These are phyloP conservation scores for Potamilus streckersoni DNA, from an alignment of 1,140 invertebrate genomes.

Conservation along the genomic window DNA sequence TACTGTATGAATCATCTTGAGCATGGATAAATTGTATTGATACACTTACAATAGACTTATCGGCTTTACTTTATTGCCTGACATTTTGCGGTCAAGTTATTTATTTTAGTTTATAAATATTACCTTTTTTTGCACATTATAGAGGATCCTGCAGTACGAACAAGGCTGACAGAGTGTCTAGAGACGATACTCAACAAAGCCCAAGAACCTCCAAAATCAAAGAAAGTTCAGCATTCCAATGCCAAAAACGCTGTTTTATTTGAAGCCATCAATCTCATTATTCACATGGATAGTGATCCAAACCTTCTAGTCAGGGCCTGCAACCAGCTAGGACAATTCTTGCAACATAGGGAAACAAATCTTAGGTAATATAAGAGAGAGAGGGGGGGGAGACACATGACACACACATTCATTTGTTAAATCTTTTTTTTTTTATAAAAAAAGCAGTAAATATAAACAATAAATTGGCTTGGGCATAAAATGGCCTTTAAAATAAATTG, in stretches of 20 bases:
- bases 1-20: too few species aligned
- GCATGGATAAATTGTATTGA: too few species aligned
- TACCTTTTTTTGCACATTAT: constrained; percentile 54
- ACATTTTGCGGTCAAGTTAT: too few species aligned
- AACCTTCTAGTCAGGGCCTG: constrained; percentile 97
- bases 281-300: constrained; percentile 98
- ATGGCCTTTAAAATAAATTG: too few species aligned
- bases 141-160: constrained; percentile 94
- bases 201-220: constrained; percentile 99
- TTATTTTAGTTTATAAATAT: not conserved
- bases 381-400: too few species aligned
- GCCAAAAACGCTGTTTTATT: constrained; percentile 99
- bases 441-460: too few species aligned
- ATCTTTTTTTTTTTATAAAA: too few species aligned
- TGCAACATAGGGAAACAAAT: constrained; percentile 99
- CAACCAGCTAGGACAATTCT: constrained; percentile 98
- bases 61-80: too few species aligned
- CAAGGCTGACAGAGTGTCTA: constrained; percentile 96
- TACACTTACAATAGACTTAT: too few species aligned
- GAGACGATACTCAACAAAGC: constrained; percentile 99
- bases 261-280: constrained; percentile 99
- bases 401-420: too few species aligned
- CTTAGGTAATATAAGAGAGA: constrained; percentile 73
- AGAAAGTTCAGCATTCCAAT: constrained; percentile 99
- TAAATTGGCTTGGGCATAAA: too few species aligned